These are phyloP conservation scores for Tragelaphus eurycerus DNA, from an alignment of 2,797 vertebrate genomes.

Conservation along the genomic window DNA sequence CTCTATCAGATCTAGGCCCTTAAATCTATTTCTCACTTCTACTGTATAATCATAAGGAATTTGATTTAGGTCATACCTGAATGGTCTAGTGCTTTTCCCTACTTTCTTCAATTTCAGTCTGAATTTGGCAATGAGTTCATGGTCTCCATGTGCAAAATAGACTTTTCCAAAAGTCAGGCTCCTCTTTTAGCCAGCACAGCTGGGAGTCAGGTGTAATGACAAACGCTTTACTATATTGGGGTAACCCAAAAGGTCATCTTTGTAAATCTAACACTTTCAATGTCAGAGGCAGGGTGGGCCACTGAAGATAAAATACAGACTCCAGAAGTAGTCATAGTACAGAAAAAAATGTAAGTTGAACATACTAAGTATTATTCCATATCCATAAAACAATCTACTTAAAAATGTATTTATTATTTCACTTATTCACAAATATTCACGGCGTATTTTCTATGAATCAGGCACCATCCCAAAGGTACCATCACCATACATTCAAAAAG, in stretches of 20 bases:
- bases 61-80: too few relatives aligned
- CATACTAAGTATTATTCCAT: neutral
- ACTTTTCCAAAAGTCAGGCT: neutral
- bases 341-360: neutral
- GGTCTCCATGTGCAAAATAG: neutral
- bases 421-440: neutral
- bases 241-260: constrained; percentile 32
- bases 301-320: neutral
- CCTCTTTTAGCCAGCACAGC: neutral
- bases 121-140: too few relatives aligned
- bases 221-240: neutral
- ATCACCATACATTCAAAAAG: neutral
- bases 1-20: too few relatives aligned
- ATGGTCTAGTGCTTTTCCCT: too few relatives aligned
- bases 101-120: too few relatives aligned
- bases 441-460: neutral
- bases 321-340: neutral
- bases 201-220: neutral
- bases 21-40: too few relatives aligned
- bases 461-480: neutral
- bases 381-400: neutral
- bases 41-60: too few relatives aligned
- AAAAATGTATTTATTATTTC: neutral
- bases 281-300: neutral
- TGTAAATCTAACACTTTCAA: constrained; percentile 39